Conservation (phyloP, 30 jellyfish, hydroid and myxozoan genomes). For the Clytia hemisphaerica region DNA sequence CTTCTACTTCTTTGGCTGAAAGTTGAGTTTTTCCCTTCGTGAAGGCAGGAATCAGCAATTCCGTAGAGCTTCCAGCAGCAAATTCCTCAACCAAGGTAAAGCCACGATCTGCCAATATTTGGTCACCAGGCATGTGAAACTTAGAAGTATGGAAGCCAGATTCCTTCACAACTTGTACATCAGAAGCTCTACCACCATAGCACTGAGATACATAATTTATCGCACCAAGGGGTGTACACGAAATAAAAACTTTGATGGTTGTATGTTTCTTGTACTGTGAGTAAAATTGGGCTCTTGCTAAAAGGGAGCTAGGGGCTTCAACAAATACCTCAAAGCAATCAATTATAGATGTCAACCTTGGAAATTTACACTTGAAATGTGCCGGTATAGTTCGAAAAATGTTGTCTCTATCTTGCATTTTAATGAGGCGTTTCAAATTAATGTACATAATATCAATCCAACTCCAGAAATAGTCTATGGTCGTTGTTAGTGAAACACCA, state of each 20-base stretch:
- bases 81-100: slow-evolving; percentile 17
- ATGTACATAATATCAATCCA: slow-evolving; percentile 27
- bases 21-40: slow-evolving; percentile 3
- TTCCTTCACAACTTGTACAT: slow-evolving; percentile 24
- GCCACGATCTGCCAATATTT: slow-evolving; percentile 49
- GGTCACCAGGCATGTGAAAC: slow-evolving; percentile 48
- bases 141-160: slow-evolving; percentile 25
- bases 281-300: slow-evolving; percentile 47
- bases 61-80: slow-evolving; percentile 25
- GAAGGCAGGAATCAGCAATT: neutral
- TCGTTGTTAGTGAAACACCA: slow-evolving; percentile 28
- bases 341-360: slow-evolving; percentile 42
- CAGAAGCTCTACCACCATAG: slow-evolving; percentile 64
- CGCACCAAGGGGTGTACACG: slow-evolving; percentile 56
- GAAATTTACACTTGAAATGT: slow-evolving; percentile 21
- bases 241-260: slow-evolving; percentile 41
- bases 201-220: slow-evolving; percentile 10
- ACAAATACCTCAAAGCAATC: slow-evolving; percentile 51
- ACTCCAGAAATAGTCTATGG: slow-evolving; percentile 13
- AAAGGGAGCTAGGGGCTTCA: slow-evolving; percentile 29
- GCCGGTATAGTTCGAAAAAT: slow-evolving; percentile 23
- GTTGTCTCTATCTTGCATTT: slow-evolving; percentile 30
- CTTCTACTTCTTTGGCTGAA: slow-evolving; percentile 1
- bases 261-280: slow-evolving; percentile 32
- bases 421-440: too few relatives aligned